Evolutionary conservation across 2,113 vertebrate species (phyloP), one percentile per base, ranked within the genome.

Genomic region (Clupea harengus): DNA sequence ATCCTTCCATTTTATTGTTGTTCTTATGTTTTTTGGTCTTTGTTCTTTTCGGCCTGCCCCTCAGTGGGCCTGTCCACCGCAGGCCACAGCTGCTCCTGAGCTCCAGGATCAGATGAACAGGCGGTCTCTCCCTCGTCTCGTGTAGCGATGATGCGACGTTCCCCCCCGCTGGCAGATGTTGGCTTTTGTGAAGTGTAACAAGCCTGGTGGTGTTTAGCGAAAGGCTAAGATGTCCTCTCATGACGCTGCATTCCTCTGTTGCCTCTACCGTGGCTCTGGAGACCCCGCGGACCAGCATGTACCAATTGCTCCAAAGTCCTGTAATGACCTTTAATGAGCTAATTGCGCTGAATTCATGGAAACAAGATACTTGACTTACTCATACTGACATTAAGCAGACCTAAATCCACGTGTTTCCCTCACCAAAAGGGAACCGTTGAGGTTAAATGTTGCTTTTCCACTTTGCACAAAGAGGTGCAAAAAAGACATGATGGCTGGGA

Each of bases 291-390:
- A 78, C 72, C 72, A 78, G 72, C 72, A 39, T 78, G 72, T 78
- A 78, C 72, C 72, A 78, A 78, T 93, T 94, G 91, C 89, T 91
- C 91, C 20, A 90, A 85, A 91, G 90, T 92, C 91, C 88, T 89
- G 90, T 93, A 94, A 94, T 93, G 91, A 92, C 91, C 91, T 89
- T 93, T 94, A 93, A 93, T 94, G 92, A 93, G 92, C 92, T 94
- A 94, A 93, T 94, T 93, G 91, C 90, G 90, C 57, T 91, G 89
- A 92, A 94, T 91, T 94, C 91, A 91, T 90, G 91, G 91, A 92
- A 93, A 92, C 91, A 88, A 93, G 91, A 93, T 92, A 89, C 91
- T 92, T 86, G 91, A 88, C 88, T 93, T 90, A 91, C 91, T 93
- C 85, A 89, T 89, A 91, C 91, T 92, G 93, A 93, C 91, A 85